Conservation (phyloP, 2,797 vertebrate genomes). For the Nothura maculosa region DNA sequence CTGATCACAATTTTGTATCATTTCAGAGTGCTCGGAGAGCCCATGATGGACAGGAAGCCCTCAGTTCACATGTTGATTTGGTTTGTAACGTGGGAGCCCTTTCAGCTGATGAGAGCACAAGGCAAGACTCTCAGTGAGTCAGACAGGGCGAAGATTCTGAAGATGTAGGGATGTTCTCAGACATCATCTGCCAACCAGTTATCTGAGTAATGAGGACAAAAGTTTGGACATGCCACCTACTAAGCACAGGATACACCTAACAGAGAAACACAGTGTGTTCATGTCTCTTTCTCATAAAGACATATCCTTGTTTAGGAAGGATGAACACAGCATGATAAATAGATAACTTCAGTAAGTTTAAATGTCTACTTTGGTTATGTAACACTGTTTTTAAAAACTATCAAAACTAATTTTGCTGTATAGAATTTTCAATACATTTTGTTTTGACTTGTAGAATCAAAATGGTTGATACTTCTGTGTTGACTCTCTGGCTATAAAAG, state of each 20-base stretch:
- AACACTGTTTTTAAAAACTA: background rate
- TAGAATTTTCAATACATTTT: background rate
- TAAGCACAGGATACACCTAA: background rate
- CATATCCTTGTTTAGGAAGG: background rate
- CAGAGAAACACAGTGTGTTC: background rate
- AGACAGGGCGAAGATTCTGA: background rate
- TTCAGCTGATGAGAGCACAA: background rate
- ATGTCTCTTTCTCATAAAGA: background rate
- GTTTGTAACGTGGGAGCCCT: background rate
- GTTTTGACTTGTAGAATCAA: background rate
- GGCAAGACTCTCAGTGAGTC: background rate
- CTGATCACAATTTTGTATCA: background rate
- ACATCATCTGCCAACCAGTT: background rate
- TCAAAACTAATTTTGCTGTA: background rate
- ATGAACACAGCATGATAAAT: background rate
- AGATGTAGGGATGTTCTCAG: background rate
- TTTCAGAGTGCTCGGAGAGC: background rate
- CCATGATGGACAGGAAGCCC: background rate
- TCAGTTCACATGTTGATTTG: background rate
- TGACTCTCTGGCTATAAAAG: background rate
- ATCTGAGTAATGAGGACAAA: background rate
- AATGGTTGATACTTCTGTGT: background rate
- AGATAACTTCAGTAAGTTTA: background rate
- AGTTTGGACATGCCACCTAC: background rate
- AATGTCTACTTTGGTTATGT: background rate